Evolutionary conservation across 2,113 vertebrate genomes (phyloP), one percentile per base, ranked within the genome.

Genomic region (Phylloscopus trochilus): DNA sequence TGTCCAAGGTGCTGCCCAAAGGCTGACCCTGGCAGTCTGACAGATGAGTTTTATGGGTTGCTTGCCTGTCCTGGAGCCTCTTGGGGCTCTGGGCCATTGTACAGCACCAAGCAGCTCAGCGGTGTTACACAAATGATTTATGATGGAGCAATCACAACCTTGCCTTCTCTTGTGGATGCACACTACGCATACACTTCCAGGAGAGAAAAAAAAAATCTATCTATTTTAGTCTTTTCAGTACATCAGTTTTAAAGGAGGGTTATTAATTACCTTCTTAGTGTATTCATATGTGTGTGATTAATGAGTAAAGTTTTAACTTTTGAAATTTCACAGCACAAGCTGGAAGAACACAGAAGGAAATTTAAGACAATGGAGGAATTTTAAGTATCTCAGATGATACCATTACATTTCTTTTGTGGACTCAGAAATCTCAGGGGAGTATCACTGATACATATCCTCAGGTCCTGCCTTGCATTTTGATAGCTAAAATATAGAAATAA

Each of bases 221-320:
- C 81, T 77, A 13, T 76, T 96, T 90, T 55, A 68, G 69, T 93
- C 44, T 75, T 88, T 66, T 49, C 77, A 68, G 76, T 59, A 30
- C 44, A 78, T 85, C 49, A 66, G 15, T 83, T 95, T 95, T 83
- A 87, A 87, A 59, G 49, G 37, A n/a, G 69, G 23, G 30, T 75
- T 94, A 87, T 95, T 87, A 94, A 96, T 94, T 92, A 70, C 37
- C 72, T 44, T 59, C 72, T 30, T 62, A 47, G 16, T 66, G 41
- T 82, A 90, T n/a, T 84, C 59, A 35, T 82, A 66, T 11, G 4
- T 62, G 31, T 2, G 2, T 92, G 76, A 90, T 78, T 88, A 88
- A 94, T 53, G 39, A 39, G 31, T 31, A 35, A 47, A 92, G 44
- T 62, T 96, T 76, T 74, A 64, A 66, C 69, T 91, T 62, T 17